These are phyloP conservation scores for Stichodactyla helianthus DNA, from an alignment of 64 coral and sea anemone species.

Conservation along the genomic window DNA sequence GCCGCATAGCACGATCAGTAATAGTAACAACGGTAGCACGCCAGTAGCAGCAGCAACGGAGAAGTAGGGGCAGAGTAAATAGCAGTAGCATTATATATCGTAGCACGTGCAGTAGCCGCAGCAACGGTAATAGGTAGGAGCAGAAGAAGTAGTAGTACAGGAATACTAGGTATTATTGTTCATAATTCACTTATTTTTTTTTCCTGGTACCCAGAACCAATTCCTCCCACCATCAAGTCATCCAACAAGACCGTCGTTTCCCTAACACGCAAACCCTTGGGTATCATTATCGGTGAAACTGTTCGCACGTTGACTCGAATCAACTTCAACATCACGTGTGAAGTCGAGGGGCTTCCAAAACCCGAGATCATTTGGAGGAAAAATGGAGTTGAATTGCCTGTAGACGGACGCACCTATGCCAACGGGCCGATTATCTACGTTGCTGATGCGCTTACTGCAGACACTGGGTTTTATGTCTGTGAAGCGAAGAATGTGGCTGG, in stretches of 20 bases:
- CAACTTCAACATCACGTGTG: conserved; percentile 24
- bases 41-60: too few relatives aligned
- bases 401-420: conserved; percentile 8
- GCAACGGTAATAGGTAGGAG: neutral
- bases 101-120: neutral
- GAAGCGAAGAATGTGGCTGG: conserved; percentile 20
- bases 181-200: neutral
- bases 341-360: conserved; percentile 27
- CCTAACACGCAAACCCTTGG: neutral
- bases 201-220: neutral
- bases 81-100: too few relatives aligned
- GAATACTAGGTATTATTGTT: neutral
- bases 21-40: too few relatives aligned
- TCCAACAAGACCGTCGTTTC: conserved; percentile 13
- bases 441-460: neutral
- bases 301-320: conserved; percentile 20
- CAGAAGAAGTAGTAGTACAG: neutral
- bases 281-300: conserved; percentile 17
- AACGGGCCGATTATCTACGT: conserved; percentile 12
- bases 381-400: conserved; percentile 34
- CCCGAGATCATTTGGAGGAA: conserved; percentile 50
- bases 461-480: conserved; percentile 16
- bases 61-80: too few relatives aligned
- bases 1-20: too few relatives aligned
- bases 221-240: conserved; percentile 14